Percentiles rank a stretch among this genome's conserved stretches.
phyloP scores from a whole-genome alignment of 2,113 vertebrate genomes.

The Gnathonemus longibarbis region DNA sequence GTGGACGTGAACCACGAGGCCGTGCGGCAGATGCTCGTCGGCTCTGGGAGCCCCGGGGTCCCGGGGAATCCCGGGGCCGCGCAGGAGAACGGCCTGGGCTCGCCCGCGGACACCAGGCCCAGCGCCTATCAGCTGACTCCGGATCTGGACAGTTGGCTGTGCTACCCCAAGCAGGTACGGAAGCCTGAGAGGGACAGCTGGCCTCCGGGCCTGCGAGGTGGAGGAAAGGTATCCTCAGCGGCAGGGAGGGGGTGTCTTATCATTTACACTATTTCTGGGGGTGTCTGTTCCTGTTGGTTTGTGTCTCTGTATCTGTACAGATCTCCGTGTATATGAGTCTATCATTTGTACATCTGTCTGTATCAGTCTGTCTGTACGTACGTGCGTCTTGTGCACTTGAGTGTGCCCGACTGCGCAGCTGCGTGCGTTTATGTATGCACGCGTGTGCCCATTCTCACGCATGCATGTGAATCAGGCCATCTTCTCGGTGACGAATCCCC shows the following conservation, averaged over 20 bases:
- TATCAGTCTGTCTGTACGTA: neutral
- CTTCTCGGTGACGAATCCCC: conserved; percentile 89
- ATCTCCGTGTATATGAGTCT: neutral
- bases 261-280: neutral
- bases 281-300: neutral
- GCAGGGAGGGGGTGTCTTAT: neutral
- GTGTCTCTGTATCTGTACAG: neutral
- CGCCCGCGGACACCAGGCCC: conserved; percentile 58
- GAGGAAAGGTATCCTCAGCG: neutral
- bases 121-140: conserved; percentile 70
- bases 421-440: conserved; percentile 13
- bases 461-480: conserved; percentile 64
- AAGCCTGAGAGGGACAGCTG: neutral
- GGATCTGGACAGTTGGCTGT: conserved; percentile 81
- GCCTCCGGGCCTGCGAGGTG: neutral
- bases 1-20: conserved; percentile 82
- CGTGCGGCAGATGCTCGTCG: conserved; percentile 79
- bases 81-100: conserved; percentile 69
- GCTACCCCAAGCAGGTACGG: conserved; percentile 86
- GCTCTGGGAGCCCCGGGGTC: conserved; percentile 23
- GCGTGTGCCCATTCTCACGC: conserved; percentile 13
- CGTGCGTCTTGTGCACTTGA: neutral
- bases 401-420: neutral
- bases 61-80: conserved; percentile 39
- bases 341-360: neutral